Evolutionary conservation across 2,113 vertebrate species (phyloP), one percentile per base, ranked within the genome.

Genomic region (Pygoscelis antarcticus): DNA sequence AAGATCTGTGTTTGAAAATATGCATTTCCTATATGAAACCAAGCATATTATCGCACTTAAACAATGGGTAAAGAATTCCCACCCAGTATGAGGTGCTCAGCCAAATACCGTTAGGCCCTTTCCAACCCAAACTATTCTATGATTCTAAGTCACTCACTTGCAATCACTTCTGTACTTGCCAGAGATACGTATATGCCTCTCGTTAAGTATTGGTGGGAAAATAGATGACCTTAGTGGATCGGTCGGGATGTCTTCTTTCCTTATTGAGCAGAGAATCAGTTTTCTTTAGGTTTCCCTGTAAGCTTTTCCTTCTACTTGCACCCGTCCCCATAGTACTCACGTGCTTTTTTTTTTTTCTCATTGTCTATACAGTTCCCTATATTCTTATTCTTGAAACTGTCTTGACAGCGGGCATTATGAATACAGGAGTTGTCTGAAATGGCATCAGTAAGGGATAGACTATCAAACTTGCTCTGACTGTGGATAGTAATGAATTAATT

Each of bases 401-500:
- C 60, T 71, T 42, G 51, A 68, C 26, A 79, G n/a, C 3, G 2
- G 47, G 26, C 27, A 44, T 46, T 83, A 36, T 16, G 74, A 96
- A 49, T 21, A 66, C 27, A 77, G 66, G 44, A 26, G 32, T 22
- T 89, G 38, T 51, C 60, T 94, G 65, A 64, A 70, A 55, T 16
- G 21, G 29, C 55, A 54, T 79, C 60, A 44, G 11, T 54, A 44
- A 71, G 46, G 46, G 36, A 68, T 3, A 85, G n/a, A 55, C 22
- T 58, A 74, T 83, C 79, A 89, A 19, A 78, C 13, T 51, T 87
- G 11, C 54, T 52, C 74, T 82, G 52, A 54, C 32, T 44, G 26
- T 36, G 80, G 65, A 49, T 44, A 83, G 7, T 51, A 72, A 82
- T 84, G 30, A 83, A 93, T 92, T 89, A n/a, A 93, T 92, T 89